These are phyloP conservation scores for Callionymus lyra DNA, from an alignment of 2,113 vertebrate species.

Conservation along the genomic window DNA sequence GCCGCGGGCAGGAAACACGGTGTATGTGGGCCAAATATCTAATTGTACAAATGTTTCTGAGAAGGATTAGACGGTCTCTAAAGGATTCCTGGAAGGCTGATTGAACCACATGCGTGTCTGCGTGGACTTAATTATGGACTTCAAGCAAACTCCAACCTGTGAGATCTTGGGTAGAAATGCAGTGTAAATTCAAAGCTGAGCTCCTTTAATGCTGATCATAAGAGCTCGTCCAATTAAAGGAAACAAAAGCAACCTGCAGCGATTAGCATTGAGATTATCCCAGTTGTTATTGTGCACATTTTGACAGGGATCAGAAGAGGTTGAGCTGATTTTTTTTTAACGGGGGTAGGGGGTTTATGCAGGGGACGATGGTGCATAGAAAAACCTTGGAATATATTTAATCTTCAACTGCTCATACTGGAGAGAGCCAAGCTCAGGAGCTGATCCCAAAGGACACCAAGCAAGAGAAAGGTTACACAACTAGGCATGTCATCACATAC, in stretches of 20 bases:
- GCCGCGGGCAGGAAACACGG: conserved; percentile 11
- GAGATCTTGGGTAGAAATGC: conserved; percentile 20
- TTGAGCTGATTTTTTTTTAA: not conserved
- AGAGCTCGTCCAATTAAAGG: conserved; percentile 19
- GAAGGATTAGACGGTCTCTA: conserved; percentile 42
- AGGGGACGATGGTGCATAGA: too few species aligned
- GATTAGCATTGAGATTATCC: not conserved
- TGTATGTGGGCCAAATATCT: conserved; percentile 43
- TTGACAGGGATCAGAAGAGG: not conserved
- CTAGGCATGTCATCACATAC: too few species aligned
- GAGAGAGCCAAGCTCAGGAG: too few species aligned
- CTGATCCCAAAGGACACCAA: too few species aligned
- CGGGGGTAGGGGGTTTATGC: too few species aligned
- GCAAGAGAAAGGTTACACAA: too few species aligned
- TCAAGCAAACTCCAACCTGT: conserved; percentile 15
- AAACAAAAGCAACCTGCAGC: not conserved
- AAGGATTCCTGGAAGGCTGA: conserved; percentile 37
- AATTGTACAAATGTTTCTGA: conserved; percentile 49
- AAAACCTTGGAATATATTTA: too few species aligned
- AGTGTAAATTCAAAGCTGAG: conserved; percentile 6
- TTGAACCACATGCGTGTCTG: conserved; percentile 29
- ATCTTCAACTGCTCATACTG: too few species aligned
- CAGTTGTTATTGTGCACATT: conserved; percentile 3
- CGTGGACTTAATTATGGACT: conserved; percentile 22
- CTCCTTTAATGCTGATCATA: conserved; percentile 24